Percentiles rank a stretch among this genome's conserved stretches.
phyloP scores from a whole-genome alignment of 2,888 invertebrate genomes.

The Drosophila colorata region DNA sequence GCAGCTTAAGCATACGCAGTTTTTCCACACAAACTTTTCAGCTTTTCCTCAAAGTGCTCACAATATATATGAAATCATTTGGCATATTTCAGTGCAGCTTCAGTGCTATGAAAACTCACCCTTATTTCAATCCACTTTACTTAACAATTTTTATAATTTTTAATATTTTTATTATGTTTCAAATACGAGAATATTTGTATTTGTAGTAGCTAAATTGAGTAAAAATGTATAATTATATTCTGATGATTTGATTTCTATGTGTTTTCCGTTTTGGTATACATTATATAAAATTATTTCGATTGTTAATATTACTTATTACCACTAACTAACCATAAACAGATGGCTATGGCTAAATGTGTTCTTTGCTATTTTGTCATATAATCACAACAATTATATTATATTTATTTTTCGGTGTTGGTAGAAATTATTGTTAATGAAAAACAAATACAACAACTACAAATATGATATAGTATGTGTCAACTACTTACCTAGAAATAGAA shows the following conservation, averaged over 20 bases:
- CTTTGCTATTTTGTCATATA: constrained; percentile 77
- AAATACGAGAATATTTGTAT: constrained; percentile 48
- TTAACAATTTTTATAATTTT: constrained; percentile 18
- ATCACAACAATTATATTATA: constrained; percentile 65
- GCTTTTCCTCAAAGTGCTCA: constrained; percentile 66
- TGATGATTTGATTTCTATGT: constrained; percentile 39
- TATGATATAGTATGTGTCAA: constrained; percentile 42
- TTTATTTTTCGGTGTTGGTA: constrained; percentile 80
- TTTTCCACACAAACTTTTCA: constrained; percentile 65
- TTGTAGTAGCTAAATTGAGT: constrained; percentile 61
- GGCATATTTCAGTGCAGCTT: constrained; percentile 66
- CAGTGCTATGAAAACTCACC: constrained; percentile 52
- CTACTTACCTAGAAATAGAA: constrained; percentile 35
- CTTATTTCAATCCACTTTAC: constrained; percentile 43
- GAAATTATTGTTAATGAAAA: constrained; percentile 67
- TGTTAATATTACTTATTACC: constrained; percentile 47
- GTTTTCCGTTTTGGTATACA: constrained; percentile 32
- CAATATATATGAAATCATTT: constrained; percentile 52
- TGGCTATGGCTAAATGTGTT: constrained; percentile 71
- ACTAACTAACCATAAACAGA: constrained; percentile 54
- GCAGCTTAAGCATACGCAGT: constrained; percentile 75
- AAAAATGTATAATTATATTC: constrained; percentile 34
- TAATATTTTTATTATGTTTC: constrained; percentile 36
- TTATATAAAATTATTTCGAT: constrained; percentile 33
- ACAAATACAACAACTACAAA: constrained; percentile 37